Base-by-base conservation (phyloP, 2,888 invertebrate genomes). In the Muschampia plurimacula region DNA sequence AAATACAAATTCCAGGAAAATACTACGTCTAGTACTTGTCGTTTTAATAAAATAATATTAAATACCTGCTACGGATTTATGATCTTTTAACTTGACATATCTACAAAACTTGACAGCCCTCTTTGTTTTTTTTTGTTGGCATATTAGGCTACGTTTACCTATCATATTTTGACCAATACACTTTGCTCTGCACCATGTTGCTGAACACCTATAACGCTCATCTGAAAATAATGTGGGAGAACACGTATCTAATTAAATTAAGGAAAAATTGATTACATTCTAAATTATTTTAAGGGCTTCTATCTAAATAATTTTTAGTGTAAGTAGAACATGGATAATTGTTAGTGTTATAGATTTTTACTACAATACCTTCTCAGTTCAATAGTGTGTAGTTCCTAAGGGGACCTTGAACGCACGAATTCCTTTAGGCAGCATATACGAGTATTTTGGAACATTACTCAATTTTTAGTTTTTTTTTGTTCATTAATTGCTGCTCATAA, bases 141-240 rank as follows among this genome's bases (percentile, higher is more conserved):
- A 46, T 49, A 22, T 15, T 13, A 22, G 55, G 22, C 55, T 55
- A 22, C 55, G n/a, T 55, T 15, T 55, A 22, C 22, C 22, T 55
- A 55, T 9, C 10, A 2, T 55, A 28, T 55, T 55, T 28, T 10
- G 7, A 55, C 22, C 22, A 9, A 22, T 15, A 10, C 9, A 12
- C 22, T 55, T 55, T 55, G 6, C 55, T 55, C n/a, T 57, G 12
- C 28, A 57, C 28, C 57, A 57, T 55, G 22, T 55, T 22, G 52
- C 28, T 10, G 22, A 57, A 57, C 57, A 57, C 57, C 57, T 22
- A 57, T 28, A 28, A 22, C 12, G 15, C 52, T 55, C 52, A 55
- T 57, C 57, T 57, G 57, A 57, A 57, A 57, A 57, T 57, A 57
- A 57, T 22, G 57, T 57, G 57, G 57, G 57, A 57, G 57, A 57